These are phyloP conservation scores for Campopleginae sp. DNA, from an alignment of 2,888 invertebrate genomes.

Conservation along the genomic window DNA sequence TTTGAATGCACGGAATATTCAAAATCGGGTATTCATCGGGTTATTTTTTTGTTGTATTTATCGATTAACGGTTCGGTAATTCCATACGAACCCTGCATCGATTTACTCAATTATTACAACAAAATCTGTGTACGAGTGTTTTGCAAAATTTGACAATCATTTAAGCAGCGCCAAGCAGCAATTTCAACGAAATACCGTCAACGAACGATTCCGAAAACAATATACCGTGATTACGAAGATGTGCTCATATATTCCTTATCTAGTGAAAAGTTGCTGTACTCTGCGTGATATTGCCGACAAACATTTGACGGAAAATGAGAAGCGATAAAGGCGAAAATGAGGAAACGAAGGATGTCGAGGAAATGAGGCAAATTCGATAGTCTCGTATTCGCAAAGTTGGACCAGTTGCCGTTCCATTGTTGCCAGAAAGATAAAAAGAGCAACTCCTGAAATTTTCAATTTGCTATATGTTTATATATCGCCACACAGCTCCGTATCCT, in stretches of 20 bases:
- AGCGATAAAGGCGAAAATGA: constrained; percentile 6
- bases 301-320: not conserved
- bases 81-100: too few species aligned
- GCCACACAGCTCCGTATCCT: not conserved
- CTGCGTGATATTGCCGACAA: not conserved
- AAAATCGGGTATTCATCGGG: too few species aligned
- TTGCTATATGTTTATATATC: not conserved
- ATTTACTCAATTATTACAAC: too few species aligned
- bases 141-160: not conserved
- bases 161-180: not conserved
- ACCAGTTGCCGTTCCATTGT: constrained; percentile 21
- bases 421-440: constrained; percentile 27
- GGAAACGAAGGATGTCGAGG: constrained; percentile 14
- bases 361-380: constrained; percentile 19
- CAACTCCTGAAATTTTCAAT: constrained; percentile 17
- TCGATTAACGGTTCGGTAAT: too few species aligned
- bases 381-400: constrained; percentile 59
- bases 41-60: too few species aligned
- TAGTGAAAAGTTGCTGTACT: not conserved
- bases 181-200: not conserved
- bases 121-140: not conserved
- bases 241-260: not conserved
- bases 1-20: too few species aligned
- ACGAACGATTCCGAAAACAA: not conserved
- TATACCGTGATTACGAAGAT: not conserved